Base-by-base conservation (phyloP, 1,140 invertebrate species). In the Aphis craccivora region DNA sequence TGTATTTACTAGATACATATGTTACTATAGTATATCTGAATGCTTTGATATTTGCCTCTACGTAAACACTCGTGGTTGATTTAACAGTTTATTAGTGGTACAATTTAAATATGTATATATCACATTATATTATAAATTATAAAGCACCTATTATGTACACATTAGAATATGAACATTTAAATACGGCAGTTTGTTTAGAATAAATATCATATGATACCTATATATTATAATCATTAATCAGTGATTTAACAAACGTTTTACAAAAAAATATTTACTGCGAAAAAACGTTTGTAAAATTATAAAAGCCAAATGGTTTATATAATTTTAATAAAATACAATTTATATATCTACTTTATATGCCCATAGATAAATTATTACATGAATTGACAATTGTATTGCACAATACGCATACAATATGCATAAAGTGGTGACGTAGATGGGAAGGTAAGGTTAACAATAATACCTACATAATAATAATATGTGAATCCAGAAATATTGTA, bases 41-140 rank as follows among this genome's bases (percentile, higher is more conserved):
- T 35, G 40, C 48, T 88, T 48, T 88, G 25, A 51, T 88, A 48
- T 89, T 86, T 45, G 84, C 45, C 25, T 86, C 43, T 43, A 45
- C 43, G 40, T 86, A 86, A 86, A 86, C 84, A 86, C 25, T 45
- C 22, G 43, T 45, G 84, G 84, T 86, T 5, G 40, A 86, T 86
- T 86, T 45, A 86, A 86, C 84, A 67, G 60, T 55, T 53, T 89
- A 51, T 88, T 51, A 89, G 30, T 89, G 22, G 87, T 20, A 67
- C 1, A 40, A 89, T 43, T 86, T 86, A 45, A 43, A 45, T 86
- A 45, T 86, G 84, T 86, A 43, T 84, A 55, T 3, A 88, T 88
- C 35, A 88, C 8, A 87, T 53, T 88, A 88, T 22, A 51, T 35
- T 67, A 67, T 67, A 67, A n/a, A 67, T 67, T 88, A 88, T 25